phyloP scores from a whole-genome alignment of 1,140 invertebrate species.

The Phthorimaea operculella region DNA sequence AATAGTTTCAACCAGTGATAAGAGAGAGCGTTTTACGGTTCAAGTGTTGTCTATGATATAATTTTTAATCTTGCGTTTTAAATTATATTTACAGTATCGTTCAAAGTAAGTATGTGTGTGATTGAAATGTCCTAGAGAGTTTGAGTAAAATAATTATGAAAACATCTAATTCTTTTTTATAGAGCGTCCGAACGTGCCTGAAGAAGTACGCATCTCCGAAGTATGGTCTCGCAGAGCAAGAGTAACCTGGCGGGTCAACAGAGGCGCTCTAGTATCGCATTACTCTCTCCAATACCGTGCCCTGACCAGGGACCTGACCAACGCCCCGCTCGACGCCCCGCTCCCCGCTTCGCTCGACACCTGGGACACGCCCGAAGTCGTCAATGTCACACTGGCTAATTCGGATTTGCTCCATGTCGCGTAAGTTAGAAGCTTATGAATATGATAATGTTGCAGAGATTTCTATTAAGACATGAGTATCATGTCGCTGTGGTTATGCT shows the following conservation, averaged over 20 bases:
- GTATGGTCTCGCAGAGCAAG: slow-evolving; percentile 55
- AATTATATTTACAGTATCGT: too few relatives aligned
- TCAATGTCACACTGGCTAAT: slow-evolving; percentile 53
- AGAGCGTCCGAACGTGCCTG: slow-evolving; percentile 54
- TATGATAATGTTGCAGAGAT: slow-evolving; percentile 13
- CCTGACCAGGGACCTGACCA: slow-evolving; percentile 36
- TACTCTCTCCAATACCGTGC: slow-evolving; percentile 54
- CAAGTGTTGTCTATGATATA: too few relatives aligned
- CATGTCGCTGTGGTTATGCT: background rate
- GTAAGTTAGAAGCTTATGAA: slow-evolving; percentile 22
- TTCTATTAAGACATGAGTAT: slow-evolving; percentile 1
- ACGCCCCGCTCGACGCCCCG: slow-evolving; percentile 44
- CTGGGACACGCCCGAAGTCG: slow-evolving; percentile 50
- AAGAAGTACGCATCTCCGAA: slow-evolving; percentile 57
- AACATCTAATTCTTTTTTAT: slow-evolving; percentile 8
- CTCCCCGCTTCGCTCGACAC: slow-evolving; percentile 48
- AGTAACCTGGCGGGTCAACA: slow-evolving; percentile 46
- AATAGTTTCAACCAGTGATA: too few relatives aligned
- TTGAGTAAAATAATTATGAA: too few relatives aligned
- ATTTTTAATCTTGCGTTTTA: too few relatives aligned
- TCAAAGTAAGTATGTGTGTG: too few relatives aligned
- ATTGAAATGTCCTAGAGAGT: too few relatives aligned
- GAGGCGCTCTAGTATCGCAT: slow-evolving; percentile 50
- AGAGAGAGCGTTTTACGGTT: too few relatives aligned
- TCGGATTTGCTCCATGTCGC: slow-evolving; percentile 54